Evolutionary conservation across 2,113 vertebrate genomes (phyloP).

Genomic region (Struthidea cinerea): DNA sequence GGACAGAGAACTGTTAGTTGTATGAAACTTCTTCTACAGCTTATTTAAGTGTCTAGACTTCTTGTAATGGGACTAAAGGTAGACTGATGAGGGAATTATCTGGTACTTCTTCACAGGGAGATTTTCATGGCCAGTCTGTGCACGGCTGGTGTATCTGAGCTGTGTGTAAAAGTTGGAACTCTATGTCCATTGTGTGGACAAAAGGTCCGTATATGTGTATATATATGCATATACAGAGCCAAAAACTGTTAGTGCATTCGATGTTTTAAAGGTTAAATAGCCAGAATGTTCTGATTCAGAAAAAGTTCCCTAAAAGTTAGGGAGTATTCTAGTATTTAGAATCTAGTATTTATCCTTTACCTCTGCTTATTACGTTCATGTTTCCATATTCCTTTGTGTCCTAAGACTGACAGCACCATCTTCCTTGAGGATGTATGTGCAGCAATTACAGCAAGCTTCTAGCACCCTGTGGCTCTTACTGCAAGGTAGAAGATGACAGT

Average conservation of each 20-base stretch:
- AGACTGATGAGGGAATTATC: neutral
- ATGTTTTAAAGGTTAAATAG: neutral
- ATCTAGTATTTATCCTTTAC: neutral
- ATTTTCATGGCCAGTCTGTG: neutral
- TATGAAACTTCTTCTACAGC: neutral
- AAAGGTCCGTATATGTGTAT: neutral
- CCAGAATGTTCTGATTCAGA: neutral
- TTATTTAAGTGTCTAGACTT: neutral
- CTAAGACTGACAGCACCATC: neutral
- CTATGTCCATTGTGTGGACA: neutral
- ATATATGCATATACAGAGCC: neutral
- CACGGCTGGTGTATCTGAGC: neutral
- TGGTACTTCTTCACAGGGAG: neutral
- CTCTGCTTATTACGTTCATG: neutral
- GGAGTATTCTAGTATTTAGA: neutral
- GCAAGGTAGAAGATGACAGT: neutral
- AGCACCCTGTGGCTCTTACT: neutral
- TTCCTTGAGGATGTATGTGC: accelerated
- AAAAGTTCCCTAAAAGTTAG: neutral
- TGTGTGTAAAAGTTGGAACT: neutral
- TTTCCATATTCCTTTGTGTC: neutral
- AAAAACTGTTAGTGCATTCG: neutral
- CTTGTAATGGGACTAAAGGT: neutral
- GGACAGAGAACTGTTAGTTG: neutral
- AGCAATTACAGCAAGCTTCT: neutral